Evolutionary conservation across 2,888 invertebrate species (phyloP).

Genomic region (Pocota personata): DNA sequence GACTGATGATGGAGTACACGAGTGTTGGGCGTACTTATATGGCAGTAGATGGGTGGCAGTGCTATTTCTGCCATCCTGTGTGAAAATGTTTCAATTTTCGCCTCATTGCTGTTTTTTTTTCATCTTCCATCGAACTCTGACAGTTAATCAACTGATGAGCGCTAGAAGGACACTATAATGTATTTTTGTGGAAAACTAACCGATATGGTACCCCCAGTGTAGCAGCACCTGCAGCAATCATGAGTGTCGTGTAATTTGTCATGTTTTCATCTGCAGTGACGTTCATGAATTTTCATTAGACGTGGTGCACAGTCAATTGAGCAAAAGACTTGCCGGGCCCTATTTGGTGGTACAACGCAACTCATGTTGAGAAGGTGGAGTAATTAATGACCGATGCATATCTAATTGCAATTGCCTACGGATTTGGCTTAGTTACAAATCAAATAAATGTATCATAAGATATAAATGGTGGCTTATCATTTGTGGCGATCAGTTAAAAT

Average conservation of each 20-base stretch:
- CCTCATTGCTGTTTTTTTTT: conserved; percentile 11
- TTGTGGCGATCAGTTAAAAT: conserved; percentile 33
- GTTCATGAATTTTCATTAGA: conserved; percentile 71
- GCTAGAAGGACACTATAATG: conserved; percentile 26
- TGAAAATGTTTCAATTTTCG: conserved; percentile 71
- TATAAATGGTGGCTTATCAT: conserved; percentile 51
- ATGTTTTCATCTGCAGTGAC: conserved; percentile 42
- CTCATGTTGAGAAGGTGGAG: conserved; percentile 66
- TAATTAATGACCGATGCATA: conserved; percentile 70
- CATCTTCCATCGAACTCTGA: conserved; percentile 39
- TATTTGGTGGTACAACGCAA: conserved; percentile 47
- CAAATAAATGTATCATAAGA: conserved; percentile 43
- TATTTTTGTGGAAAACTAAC: conserved; percentile 50
- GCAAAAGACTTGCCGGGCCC: conserved; percentile 27
- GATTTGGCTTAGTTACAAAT: conserved; percentile 57
- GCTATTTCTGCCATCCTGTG: conserved; percentile 23
- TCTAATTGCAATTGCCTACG: conserved; percentile 45
- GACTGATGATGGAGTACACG: conserved; percentile 54
- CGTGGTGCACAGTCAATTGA: conserved; percentile 18
- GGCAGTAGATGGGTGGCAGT: conserved; percentile 47
- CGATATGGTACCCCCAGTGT: conserved; percentile 23
- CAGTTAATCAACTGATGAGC: conserved; percentile 71
- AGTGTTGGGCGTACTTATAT: conserved; percentile 56
- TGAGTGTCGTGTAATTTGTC: conserved; percentile 73
- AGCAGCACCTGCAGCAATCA: conserved; percentile 41